Conservation (phyloP, 2,888 invertebrate genomes). For the Copidosoma aretas region DNA sequence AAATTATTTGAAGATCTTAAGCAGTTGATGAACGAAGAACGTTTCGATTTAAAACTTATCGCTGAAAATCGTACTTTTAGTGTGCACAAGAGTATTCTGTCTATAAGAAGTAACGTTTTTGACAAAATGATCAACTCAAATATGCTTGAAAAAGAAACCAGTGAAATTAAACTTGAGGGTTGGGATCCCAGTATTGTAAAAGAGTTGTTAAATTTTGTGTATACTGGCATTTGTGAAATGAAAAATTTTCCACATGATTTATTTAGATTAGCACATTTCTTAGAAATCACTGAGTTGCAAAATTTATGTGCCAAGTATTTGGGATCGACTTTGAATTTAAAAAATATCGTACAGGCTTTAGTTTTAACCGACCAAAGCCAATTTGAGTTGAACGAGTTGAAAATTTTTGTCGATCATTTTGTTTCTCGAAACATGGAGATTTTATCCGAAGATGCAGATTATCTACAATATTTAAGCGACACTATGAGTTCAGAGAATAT, state of each 20-base stretch:
- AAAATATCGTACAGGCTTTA: slow-evolving; percentile 15
- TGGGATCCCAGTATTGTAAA: not conserved
- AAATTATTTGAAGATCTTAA: no score
- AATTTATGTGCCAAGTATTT: not conserved
- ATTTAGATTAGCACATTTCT: not conserved
- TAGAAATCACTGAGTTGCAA: not conserved
- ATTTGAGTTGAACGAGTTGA: not conserved
- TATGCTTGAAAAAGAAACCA: not conserved
- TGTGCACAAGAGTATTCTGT: not conserved
- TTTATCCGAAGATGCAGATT: no score
- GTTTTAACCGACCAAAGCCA: not conserved
- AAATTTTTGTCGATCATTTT: not conserved
- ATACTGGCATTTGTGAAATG: not conserved
- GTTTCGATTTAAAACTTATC: no score
- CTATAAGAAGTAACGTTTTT: not conserved
- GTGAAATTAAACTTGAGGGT: not conserved
- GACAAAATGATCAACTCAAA: not conserved
- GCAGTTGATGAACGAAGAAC: no score
- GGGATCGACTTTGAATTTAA: not conserved
- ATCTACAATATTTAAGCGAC: no score
- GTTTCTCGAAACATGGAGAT: not conserved
- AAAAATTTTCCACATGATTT: not conserved
- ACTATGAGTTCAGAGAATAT: no score
- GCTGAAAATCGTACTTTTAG: no score
- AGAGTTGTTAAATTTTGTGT: not conserved